Conservation (phyloP, 1,140 invertebrate genomes). For the Tachypleus tridentatus region DNA sequence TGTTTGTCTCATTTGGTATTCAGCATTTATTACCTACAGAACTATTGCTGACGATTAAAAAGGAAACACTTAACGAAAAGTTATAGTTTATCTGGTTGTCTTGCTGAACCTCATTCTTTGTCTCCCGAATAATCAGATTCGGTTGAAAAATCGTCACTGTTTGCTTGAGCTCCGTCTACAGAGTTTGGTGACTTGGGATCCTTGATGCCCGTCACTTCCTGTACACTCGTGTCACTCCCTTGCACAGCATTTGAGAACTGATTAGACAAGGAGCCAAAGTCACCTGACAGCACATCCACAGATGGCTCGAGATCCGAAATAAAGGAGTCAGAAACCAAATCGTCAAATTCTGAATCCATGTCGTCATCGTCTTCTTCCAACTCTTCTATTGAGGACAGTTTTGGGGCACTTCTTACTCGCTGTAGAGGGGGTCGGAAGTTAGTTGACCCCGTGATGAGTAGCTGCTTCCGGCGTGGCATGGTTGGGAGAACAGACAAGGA, state of each 20-base stretch:
- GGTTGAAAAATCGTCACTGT: constrained; percentile 31
- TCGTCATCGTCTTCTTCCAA: constrained; percentile 46
- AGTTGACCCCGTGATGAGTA: constrained; percentile 52
- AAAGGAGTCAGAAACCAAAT: constrained; percentile 15
- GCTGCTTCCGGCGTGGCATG: constrained; percentile 38
- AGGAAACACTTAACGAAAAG: too few species aligned
- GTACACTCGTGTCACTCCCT: constrained; percentile 13
- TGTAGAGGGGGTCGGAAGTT: constrained; percentile 75
- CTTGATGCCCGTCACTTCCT: constrained; percentile 9
- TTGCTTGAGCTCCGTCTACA: constrained; percentile 13
- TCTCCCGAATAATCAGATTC: constrained; percentile 33
- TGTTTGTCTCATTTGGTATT: too few species aligned
- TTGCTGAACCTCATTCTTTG: constrained; percentile 8
- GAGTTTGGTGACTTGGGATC: constrained; percentile 7
- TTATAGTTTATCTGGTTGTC: too few species aligned
- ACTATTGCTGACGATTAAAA: too few species aligned
- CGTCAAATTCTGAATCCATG: constrained; percentile 10
- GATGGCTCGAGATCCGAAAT: constrained; percentile 20
- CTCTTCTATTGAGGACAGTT: constrained; percentile 86
- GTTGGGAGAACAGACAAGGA: constrained; percentile 30
- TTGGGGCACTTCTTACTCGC: constrained; percentile 87
- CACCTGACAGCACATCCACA: constrained; percentile 18
- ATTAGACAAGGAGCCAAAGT: constrained; percentile 18
- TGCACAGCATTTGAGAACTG: constrained; percentile 9
- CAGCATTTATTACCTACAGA: too few species aligned